Evolutionary conservation across 2,888 invertebrate genomes (phyloP).

Genomic region (Leptopilina drosophilae): DNA sequence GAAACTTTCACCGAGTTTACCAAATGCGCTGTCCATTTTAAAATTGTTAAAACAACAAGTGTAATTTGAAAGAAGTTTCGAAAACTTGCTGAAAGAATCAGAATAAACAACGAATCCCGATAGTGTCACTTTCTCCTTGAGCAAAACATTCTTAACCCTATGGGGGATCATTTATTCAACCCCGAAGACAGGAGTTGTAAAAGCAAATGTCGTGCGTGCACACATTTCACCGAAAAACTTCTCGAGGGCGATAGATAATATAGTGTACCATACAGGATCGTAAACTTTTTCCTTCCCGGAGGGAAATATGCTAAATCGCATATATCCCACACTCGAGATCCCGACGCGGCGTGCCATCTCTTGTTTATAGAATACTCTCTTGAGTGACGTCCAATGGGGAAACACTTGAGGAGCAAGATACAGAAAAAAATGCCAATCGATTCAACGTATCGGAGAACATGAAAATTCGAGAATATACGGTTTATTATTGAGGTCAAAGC

Average conservation of each 20-base stretch:
- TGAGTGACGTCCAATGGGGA: constrained; percentile 52
- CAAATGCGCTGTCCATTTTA: not conserved
- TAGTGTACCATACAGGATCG: constrained; percentile 43
- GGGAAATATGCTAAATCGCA: constrained; percentile 49
- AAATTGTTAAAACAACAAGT: constrained; percentile 2
- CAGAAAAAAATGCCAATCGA: constrained; percentile 48
- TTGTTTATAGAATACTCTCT: constrained; percentile 48
- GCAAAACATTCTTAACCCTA: constrained; percentile 3
- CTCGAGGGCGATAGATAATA: constrained; percentile 56
- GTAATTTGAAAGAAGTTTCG: not conserved
- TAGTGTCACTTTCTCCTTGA: not conserved
- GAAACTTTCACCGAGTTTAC: not conserved
- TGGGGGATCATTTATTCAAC: constrained; percentile 55
- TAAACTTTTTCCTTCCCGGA: constrained; percentile 42
- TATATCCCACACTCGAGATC: not conserved
- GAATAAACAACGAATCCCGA: not conserved
- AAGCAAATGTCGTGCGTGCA: constrained; percentile 25
- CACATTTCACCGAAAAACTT: constrained; percentile 47
- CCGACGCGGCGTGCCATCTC: constrained; percentile 7
- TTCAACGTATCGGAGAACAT: constrained; percentile 43
- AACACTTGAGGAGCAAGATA: constrained; percentile 42
- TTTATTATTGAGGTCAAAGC: not conserved
- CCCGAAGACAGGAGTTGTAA: constrained; percentile 47
- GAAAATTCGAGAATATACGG: constrained; percentile 45
- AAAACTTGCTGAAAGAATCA: not conserved